Evolutionary conservation across 2,797 vertebrate genomes (phyloP), one percentile per base, ranked within the genome.

Genomic region (Etheostoma perlongum): DNA sequence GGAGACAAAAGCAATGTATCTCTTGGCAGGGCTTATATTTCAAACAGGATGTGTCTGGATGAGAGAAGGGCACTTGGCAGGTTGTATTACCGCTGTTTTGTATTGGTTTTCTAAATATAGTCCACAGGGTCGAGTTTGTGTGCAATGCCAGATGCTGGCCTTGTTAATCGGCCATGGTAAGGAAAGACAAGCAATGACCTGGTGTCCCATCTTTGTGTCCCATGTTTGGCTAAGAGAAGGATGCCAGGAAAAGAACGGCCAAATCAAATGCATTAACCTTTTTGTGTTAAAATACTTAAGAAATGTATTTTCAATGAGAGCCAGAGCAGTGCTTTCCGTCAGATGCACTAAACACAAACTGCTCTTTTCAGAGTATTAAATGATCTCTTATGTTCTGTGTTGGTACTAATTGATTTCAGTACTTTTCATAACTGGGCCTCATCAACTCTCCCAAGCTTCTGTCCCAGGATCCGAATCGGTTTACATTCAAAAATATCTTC

Each of bases 71-170:
- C 82, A 72, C 82, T 64, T 81, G 59, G 59, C 62, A 57, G 68
- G 44, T 74, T 77, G 53, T 72, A 76, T 83, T 83, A 73, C 71
- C 47, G 21, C n/a, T 60, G 72, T 42, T 81, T 68, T 52, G 3
- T 48, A 25, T 51, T 30, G 27, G 59, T 57, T 44, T 25, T 85
- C 74, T 89, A 88, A 88, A 79, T 76, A 86, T 86, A 86, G 72
- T 70, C 54, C 40, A 27, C 33, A 0, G 58, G 59, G 49, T 62
- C 36, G 15, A n/a, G 67, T 72, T 82, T n/a, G 66, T 65, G 68
- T 42, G 52, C 48, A 46, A 61, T 46, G 65, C 47, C 58, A 73
- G 63, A 72, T 57, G 33, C 42, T 25, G 66, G 42, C 8, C 55
- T 62, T 62, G 16, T 33, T 67, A 44, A 48, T 68, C 40, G 12